Percentiles rank a stretch among this genome's conserved stretches.
Conservation (phyloP, 2,797 vertebrate species). For the Sebastiscus tertius region DNA sequence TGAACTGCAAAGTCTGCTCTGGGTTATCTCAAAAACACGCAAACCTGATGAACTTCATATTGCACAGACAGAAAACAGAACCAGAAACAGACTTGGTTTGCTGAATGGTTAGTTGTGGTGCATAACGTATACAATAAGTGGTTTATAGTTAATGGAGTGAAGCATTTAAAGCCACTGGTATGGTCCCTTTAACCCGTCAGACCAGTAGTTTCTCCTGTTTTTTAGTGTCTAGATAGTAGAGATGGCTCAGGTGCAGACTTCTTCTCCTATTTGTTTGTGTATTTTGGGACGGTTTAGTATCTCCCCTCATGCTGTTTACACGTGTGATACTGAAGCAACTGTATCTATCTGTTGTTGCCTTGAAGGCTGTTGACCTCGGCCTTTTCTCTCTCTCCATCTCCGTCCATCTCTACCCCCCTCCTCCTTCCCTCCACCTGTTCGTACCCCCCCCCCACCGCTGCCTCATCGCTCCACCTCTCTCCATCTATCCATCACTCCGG, state of each 20-base stretch:
- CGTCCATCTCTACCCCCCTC: not conserved
- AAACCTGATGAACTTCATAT: too few species aligned
- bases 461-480: conserved; percentile 1
- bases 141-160: not conserved
- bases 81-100: not conserved
- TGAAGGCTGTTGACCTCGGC: conserved; percentile 35
- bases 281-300: not conserved
- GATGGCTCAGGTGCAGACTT: not conserved
- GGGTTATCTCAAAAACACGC: too few species aligned
- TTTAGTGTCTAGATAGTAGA: too few species aligned
- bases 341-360: conserved; percentile 35
- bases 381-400: conserved; percentile 17
- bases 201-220: not conserved
- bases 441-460: not conserved
- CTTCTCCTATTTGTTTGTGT: not conserved
- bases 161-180: not conserved
- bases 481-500: conserved; percentile 18
- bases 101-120: not conserved
- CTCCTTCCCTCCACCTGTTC: not conserved
- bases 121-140: not conserved
- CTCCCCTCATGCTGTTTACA: not conserved
- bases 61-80: not conserved
- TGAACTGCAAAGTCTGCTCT: too few species aligned
- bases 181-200: not conserved
- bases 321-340: not conserved